phyloP scores from a whole-genome alignment of 2,797 vertebrate genomes.

The Pseudomugil gertrudae region DNA sequence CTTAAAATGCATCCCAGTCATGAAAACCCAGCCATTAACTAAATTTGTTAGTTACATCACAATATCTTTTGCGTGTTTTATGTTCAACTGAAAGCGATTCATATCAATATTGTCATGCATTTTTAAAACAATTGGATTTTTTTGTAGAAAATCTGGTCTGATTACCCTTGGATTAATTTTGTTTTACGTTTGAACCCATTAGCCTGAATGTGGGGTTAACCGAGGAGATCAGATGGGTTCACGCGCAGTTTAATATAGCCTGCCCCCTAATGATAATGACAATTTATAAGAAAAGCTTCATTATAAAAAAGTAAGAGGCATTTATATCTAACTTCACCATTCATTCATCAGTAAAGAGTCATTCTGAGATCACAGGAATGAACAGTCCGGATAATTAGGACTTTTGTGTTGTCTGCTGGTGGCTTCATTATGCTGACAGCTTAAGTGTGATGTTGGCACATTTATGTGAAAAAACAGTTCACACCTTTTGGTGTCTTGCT shows the following conservation, averaged over 20 bases:
- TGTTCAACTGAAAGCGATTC: neutral
- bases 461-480: conserved; percentile 48
- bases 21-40: conserved; percentile 7
- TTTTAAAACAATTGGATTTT: neutral
- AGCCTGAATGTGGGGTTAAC: neutral
- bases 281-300: neutral
- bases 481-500: conserved; percentile 36
- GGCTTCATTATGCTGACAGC: conserved; percentile 34
- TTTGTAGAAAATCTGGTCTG: too few relatives aligned
- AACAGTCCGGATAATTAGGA: conserved; percentile 17
- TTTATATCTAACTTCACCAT: neutral
- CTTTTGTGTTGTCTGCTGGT: conserved; percentile 15
- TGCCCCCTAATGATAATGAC: neutral
- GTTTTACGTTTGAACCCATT: neutral
- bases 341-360: neutral
- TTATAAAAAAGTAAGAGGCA: neutral
- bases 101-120: neutral
- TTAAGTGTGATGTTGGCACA: conserved; percentile 39
- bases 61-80: neutral
- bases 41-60: neutral
- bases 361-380: neutral
- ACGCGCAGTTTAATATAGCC: neutral
- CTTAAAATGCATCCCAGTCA: conserved; percentile 9
- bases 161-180: neutral
- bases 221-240: neutral